A percentile compares a stretch with the other conserved stretches of the same genome.
These are phyloP conservation scores for Semotilus atromaculatus DNA, from an alignment of 2,797 vertebrate species.

Conservation along the genomic window DNA sequence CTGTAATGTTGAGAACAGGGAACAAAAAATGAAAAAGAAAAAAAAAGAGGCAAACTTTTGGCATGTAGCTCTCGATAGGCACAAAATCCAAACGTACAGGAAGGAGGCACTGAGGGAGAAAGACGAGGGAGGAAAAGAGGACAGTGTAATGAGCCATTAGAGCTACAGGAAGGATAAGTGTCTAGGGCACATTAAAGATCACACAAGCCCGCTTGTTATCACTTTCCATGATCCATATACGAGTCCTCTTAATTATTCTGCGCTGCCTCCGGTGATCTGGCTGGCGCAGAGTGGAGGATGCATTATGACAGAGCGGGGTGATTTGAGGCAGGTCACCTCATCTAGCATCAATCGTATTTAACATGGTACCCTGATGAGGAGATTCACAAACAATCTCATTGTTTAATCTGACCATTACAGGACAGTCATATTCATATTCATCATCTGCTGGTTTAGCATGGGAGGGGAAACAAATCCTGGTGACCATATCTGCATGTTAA, in stretches of 20 bases:
- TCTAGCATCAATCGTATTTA: constrained; percentile 66
- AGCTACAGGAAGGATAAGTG: constrained; percentile 69
- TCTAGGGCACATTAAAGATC: constrained; percentile 77
- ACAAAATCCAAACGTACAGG: neutral
- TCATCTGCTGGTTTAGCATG: neutral
- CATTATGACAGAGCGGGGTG: constrained; percentile 69
- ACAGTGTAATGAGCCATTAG: constrained; percentile 81
- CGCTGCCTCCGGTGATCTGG: constrained; percentile 61
- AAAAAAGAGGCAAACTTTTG: neutral
- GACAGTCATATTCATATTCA: neutral
- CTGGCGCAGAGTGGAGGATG: constrained; percentile 58
- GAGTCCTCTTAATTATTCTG: constrained; percentile 70
- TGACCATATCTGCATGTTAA: neutral
- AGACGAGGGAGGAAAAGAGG: constrained; percentile 20
- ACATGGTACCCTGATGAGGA: constrained; percentile 64
- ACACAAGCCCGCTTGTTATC: constrained; percentile 54
- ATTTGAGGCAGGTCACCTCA: constrained; percentile 66
- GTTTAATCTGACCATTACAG: neutral
- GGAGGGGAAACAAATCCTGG: neutral
- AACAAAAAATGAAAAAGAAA: neutral
- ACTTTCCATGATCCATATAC: constrained; percentile 45
- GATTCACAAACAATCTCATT: constrained; percentile 27
- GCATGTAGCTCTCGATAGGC: neutral
- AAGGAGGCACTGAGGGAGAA: neutral
- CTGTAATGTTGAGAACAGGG: neutral